Percentiles rank a stretch among this genome's conserved stretches.
phyloP scores from a whole-genome alignment of 2,113 vertebrate genomes.

The Eulemur rufifrons region DNA sequence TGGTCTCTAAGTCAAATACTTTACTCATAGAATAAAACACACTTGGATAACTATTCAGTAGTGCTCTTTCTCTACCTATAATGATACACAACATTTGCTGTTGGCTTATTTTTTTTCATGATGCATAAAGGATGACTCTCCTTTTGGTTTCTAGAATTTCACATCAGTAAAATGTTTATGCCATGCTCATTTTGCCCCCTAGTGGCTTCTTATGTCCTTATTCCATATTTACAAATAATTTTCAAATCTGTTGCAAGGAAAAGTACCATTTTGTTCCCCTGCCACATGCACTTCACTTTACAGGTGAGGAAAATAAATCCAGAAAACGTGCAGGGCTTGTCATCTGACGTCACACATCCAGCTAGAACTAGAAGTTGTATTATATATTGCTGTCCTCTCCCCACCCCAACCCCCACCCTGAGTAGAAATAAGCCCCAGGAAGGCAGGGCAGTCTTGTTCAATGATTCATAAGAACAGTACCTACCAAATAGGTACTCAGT shows the following conservation, averaged over 20 bases:
- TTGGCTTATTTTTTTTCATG: conserved; percentile 28
- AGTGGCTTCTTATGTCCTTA: conserved; percentile 16
- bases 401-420: too few species aligned
- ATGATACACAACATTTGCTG: neutral
- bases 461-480: neutral
- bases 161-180: neutral
- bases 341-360: neutral
- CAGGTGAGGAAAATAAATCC: neutral
- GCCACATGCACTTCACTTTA: neutral
- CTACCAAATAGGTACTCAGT: neutral
- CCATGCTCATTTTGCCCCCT: conserved; percentile 50
- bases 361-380: neutral
- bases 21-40: neutral
- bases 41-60: neutral
- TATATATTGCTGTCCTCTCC: neutral
- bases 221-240: conserved; percentile 2
- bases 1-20: neutral
- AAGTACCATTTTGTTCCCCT: neutral
- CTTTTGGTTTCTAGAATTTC: conserved; percentile 24
- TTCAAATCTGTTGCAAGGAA: neutral
- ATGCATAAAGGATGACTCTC: neutral
- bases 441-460: neutral
- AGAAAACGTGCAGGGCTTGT: neutral
- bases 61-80: neutral
- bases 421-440: neutral